These are phyloP conservation scores for Steinernema feltiae DNA, from an alignment of 1,140 invertebrate species.

Conservation along the genomic window DNA sequence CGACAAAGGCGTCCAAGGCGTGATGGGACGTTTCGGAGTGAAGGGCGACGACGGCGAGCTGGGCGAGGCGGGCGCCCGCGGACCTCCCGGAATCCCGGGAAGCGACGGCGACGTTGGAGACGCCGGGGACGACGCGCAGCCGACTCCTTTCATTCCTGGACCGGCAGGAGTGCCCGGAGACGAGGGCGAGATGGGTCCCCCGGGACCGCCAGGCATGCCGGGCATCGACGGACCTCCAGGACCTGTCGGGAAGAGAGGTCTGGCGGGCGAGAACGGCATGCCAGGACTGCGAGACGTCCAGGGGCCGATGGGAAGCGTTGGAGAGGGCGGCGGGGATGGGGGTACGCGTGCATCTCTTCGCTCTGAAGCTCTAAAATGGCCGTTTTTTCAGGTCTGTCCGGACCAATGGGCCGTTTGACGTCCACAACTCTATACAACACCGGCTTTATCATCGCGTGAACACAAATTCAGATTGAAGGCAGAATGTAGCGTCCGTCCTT, in stretches of 20 bases:
- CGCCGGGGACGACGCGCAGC: neutral
- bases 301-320: too few species aligned
- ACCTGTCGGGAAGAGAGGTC: conserved; percentile 26
- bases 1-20: neutral
- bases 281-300: neutral
- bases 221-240: neutral
- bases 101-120: neutral
- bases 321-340: too few species aligned
- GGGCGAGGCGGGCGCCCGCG: neutral
- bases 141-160: neutral
- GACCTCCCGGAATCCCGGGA: neutral
- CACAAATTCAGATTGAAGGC: too few species aligned
- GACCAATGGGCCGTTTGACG: conserved; percentile 57
- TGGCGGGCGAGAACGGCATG: neutral
- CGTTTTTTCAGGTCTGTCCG: conserved; percentile 45
- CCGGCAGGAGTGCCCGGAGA: neutral
- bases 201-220: conserved; percentile 5
- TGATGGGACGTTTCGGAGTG: neutral
- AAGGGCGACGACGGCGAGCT: neutral
- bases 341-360: too few species aligned
- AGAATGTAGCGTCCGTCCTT: too few species aligned
- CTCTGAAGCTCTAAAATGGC: neutral
- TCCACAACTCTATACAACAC: too few species aligned
- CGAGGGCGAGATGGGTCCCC: neutral
- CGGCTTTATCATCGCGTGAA: too few species aligned